Evolutionary conservation across 2,113 vertebrate species (phyloP).

Genomic region (Tretioscincus oriximinensis): DNA sequence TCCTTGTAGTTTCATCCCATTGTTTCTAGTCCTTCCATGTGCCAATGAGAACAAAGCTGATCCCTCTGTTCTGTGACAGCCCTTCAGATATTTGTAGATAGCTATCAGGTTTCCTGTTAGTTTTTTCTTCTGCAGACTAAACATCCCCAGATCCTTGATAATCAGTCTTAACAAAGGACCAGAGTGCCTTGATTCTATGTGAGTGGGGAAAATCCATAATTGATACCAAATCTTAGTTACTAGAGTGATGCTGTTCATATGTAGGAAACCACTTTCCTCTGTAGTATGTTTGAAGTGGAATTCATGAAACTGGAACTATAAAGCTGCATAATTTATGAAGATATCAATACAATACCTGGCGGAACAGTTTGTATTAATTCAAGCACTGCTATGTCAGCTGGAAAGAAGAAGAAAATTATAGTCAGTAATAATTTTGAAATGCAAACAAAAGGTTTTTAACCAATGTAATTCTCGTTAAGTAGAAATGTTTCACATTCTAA

Average conservation of each 20-base stretch:
- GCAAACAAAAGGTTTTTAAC: neutral
- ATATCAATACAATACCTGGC: constrained; percentile 76
- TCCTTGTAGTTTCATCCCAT: too few species aligned
- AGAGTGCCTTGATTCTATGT: neutral
- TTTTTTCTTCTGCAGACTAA: too few species aligned
- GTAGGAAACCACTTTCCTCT: neutral
- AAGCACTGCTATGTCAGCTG: constrained; percentile 85
- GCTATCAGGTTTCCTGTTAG: too few species aligned
- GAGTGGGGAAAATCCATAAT: neutral
- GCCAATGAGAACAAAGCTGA: too few species aligned
- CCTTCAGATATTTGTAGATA: too few species aligned
- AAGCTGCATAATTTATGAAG: neutral
- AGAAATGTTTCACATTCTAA: constrained; percentile 1
- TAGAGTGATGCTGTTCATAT: neutral
- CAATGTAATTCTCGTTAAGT: neutral
- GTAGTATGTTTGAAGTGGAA: neutral
- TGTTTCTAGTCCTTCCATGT: too few species aligned
- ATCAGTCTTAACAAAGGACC: neutral
- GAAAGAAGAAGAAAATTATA: constrained; percentile 51
- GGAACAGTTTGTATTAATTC: constrained; percentile 87
- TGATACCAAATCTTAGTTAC: neutral
- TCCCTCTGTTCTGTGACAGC: too few species aligned
- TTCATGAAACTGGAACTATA: neutral
- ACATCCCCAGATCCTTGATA: neutral
- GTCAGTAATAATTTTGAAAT: constrained; percentile 14